Evolutionary conservation across 2,113 vertebrate species (phyloP), one percentile per base, ranked within the genome.

Genomic region (Vulpes ferrilata): DNA sequence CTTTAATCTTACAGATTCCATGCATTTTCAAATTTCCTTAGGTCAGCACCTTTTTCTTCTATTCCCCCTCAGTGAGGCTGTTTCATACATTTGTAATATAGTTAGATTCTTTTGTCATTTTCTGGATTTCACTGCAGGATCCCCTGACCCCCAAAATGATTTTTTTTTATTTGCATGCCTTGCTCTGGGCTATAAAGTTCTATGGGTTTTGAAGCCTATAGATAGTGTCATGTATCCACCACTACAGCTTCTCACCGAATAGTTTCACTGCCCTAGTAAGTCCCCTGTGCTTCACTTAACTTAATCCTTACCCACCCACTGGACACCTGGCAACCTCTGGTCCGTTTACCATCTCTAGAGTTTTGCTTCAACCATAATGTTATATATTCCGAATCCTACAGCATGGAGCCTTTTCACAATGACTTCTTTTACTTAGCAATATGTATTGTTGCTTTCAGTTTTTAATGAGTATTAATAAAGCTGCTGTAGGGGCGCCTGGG

Each of bases 231-330:
- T n/a, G 23, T 64, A 89, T 55, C 55, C 25, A 57, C 25, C 67
- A 32, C 64, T 55, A 32, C 20, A n/a, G 32, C 76, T 78, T 85
- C 67, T 90, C 55, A 43, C 69, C 35, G n/a, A 43, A 83, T 83
- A 48, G 30, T 95, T 95, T 85, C 60, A 59, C 35, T 43, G 43
- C 57, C 78, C 86, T 74, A 83, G 85, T 78, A 90, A 90, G 35
- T 76, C 30, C 23, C 32, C 38, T 19, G 12, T 80, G 55, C 13
- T 8, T 92, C 32, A 53, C 30, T 11, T 53, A 38, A 38, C 38
- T 80, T 17, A 69, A 80, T 22, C 74, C 9, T 20, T 73, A 67
- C 32, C 38, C 53, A 23, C 27, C 25, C 64, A 27, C 16, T 16
- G 11, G 48, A 19, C 35, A 17, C 12, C 53, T 79, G 71, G 51